Evolutionary conservation across 2,113 vertebrate species (phyloP), one percentile per base, ranked within the genome.

Genomic region (Tragelaphus strepsiceros): DNA sequence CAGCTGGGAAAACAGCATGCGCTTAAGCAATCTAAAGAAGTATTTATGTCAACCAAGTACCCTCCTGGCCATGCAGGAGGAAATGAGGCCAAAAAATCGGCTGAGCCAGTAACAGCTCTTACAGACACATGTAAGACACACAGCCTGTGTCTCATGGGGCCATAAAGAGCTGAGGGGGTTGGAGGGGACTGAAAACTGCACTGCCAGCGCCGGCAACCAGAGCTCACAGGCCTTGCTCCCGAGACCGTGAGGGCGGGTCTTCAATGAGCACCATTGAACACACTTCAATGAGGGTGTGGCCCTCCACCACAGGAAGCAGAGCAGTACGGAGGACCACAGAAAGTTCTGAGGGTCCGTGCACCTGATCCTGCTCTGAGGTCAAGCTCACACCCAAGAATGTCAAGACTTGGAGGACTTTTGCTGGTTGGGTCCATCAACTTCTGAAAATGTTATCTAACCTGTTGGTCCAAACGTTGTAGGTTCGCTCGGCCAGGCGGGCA

Each of bases 401-500:
- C 24, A 85, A 90, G 22, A 95, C 35, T 71, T 53, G 16, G 58
- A 94, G 88, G 15, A 32, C n/a, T 77, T 49, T 67, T 17, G 17
- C n/a, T 92, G 67, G 26, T 64, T 89, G 58, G 22, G 26, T 82
- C 56, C 24, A 2, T 53, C 35, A 8, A 26, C 61, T 84, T 94
- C 96, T 74, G 8, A n/a, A 82, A 86, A 56, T 97, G 59, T 94
- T 88, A 93, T 92, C 99, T 98, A 97, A 99, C 99, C 99, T 99
- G 99, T 98, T 98, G 98, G 98, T 99, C 98, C 99, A 3, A 99
- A 99, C 91, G 98, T 96, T 98, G 98, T 92, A 97, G 98, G 98
- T 98, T 99, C 98, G 93, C 97, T 98, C 95, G 98, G 98, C 99
- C 99, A 99, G 97, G 99, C 96, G 97, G 99, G 98, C 98, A 99